phyloP scores from a whole-genome alignment of 2,797 vertebrate species.

The Neosilurus mollespiculum region DNA sequence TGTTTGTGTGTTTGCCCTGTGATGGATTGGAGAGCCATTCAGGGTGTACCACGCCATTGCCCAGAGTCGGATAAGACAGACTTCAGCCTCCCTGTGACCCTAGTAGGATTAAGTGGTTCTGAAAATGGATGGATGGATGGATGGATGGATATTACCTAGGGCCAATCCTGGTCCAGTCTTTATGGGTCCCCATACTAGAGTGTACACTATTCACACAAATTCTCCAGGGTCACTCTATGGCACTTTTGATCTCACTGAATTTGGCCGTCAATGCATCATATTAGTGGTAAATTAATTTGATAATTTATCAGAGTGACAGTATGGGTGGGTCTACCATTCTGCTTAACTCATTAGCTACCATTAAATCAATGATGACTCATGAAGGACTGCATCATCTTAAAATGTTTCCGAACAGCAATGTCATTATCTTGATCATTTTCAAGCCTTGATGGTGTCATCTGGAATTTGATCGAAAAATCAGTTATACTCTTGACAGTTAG shows the following conservation, averaged over 20 bases:
- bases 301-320: background rate
- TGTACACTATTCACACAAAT: background rate
- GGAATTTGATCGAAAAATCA: background rate
- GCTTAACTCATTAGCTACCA: background rate
- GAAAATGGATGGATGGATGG: too few relatives aligned
- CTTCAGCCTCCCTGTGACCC: too few relatives aligned
- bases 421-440: constrained; percentile 9
- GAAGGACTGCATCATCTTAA: background rate
- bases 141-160: too few relatives aligned
- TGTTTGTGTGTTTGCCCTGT: too few relatives aligned
- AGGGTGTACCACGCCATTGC: too few relatives aligned
- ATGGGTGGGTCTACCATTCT: background rate
- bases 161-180: background rate
- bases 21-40: too few relatives aligned
- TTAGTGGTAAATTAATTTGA: background rate
- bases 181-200: background rate
- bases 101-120: too few relatives aligned
- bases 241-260: background rate
- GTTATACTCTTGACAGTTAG: background rate
- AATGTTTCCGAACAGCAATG: background rate
- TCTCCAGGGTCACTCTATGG: background rate
- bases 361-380: background rate
- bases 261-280: background rate
- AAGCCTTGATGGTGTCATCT: background rate
- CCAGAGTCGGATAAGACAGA: too few relatives aligned